Conservation (phyloP, 2,888 invertebrate genomes). For the Drosophila fungiperda region DNA sequence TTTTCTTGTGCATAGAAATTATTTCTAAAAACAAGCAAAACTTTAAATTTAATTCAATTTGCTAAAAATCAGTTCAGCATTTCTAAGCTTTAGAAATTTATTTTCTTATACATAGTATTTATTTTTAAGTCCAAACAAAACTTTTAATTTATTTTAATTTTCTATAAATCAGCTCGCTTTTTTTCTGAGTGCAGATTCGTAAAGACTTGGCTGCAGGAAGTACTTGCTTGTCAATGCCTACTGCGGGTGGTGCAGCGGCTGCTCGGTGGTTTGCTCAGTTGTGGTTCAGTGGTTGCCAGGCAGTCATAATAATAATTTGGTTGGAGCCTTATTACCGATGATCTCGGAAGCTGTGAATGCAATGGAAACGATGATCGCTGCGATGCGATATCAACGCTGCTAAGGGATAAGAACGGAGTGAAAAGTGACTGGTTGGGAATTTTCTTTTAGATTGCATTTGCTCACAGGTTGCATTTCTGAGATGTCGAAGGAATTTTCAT, state of each 20-base stretch:
- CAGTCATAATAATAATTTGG: slow-evolving; percentile 12
- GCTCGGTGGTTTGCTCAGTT: neutral
- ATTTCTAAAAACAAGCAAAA: too few relatives aligned
- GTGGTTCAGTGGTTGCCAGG: neutral
- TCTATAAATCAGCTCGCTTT: neutral
- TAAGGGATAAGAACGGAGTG: slow-evolving; percentile 4
- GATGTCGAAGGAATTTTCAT: slow-evolving; percentile 1
- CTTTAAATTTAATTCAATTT: neutral
- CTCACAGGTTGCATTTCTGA: neutral
- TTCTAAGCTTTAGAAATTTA: too few relatives aligned
- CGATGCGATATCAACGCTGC: slow-evolving; percentile 78
- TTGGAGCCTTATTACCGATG: slow-evolving; percentile 50
- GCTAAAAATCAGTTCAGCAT: neutral
- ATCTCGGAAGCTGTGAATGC: slow-evolving; percentile 39
- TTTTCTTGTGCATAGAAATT: too few relatives aligned
- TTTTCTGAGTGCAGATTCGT: neutral
- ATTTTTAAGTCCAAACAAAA: too few relatives aligned
- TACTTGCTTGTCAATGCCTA: slow-evolving; percentile 37
- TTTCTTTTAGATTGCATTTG: neutral
- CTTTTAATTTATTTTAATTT: neutral
- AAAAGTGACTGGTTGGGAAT: slow-evolving; percentile 3
- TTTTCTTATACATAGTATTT: too few relatives aligned
- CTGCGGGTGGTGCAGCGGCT: slow-evolving; percentile 1
- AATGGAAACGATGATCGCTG: slow-evolving; percentile 41
- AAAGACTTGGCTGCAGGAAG: slow-evolving; percentile 19